These are phyloP conservation scores for Drosophila infuscata DNA, from an alignment of 2,888 invertebrate species.

Conservation along the genomic window DNA sequence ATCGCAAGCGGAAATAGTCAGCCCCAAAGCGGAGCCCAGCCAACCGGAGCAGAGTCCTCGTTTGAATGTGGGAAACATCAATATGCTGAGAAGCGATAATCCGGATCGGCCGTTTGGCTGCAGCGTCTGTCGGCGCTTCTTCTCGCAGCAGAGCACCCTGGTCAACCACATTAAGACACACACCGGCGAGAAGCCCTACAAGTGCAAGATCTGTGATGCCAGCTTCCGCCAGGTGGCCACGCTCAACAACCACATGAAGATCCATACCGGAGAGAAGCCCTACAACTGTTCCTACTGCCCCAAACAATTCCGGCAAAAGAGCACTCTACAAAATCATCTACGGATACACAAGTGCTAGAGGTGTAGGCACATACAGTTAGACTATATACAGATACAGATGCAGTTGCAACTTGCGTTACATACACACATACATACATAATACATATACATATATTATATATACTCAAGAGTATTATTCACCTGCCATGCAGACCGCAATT, in stretches of 20 bases:
- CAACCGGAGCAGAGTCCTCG: slow-evolving; percentile 26
- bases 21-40: slow-evolving; percentile 28
- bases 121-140: slow-evolving; percentile 34
- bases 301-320: slow-evolving; percentile 31
- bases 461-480: slow-evolving; percentile 21
- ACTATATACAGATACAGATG: slow-evolving; percentile 11
- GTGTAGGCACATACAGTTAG: background rate
- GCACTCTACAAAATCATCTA: slow-evolving; percentile 31
- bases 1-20: background rate
- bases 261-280: slow-evolving; percentile 33
- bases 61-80: slow-evolving; percentile 25
- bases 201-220: slow-evolving; percentile 41
- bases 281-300: slow-evolving; percentile 40
- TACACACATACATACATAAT: slow-evolving; percentile 16
- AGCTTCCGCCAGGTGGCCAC: slow-evolving; percentile 37
- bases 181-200: slow-evolving; percentile 36
- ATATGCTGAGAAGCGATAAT: slow-evolving; percentile 36
- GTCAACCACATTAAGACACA: slow-evolving; percentile 34
- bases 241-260: slow-evolving; percentile 35
- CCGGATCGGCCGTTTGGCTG: slow-evolving; percentile 35
- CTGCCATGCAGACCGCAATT: slow-evolving; percentile 27
- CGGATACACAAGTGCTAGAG: slow-evolving; percentile 30
- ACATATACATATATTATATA: slow-evolving; percentile 4
- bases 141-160: slow-evolving; percentile 34
- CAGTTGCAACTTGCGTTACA: slow-evolving; percentile 3